A percentile compares a stretch with the other conserved stretches of the same genome.
These are phyloP conservation scores for Cephus runcator DNA, from an alignment of 2,888 invertebrate species.

Conservation along the genomic window DNA sequence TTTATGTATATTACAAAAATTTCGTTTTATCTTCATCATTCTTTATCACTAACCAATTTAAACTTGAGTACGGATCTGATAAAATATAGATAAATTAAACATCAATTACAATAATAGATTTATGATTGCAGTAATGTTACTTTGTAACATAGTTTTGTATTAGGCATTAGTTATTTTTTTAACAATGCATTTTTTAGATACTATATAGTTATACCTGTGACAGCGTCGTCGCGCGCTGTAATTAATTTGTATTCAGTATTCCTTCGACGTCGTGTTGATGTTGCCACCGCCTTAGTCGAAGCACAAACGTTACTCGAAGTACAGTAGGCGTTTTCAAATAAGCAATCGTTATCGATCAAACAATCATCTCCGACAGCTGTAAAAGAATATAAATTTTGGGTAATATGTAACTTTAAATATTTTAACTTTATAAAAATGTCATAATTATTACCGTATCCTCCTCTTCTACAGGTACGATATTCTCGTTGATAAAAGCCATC, in stretches of 20 bases:
- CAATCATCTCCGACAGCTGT: constrained; percentile 37
- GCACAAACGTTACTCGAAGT: not conserved
- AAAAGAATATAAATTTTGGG: constrained; percentile 10
- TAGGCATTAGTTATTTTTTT: not conserved
- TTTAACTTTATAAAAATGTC: not conserved
- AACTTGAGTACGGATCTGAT: not conserved
- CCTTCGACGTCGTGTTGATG: not conserved
- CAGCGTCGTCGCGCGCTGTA: not conserved
- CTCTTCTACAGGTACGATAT: constrained; percentile 52
- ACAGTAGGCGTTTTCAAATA: constrained; percentile 35
- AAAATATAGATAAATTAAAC: not conserved
- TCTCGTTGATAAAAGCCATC: constrained; percentile 54
- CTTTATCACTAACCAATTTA: too few species aligned
- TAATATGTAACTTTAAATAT: not conserved
- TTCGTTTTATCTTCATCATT: not conserved
- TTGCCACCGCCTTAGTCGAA: not conserved
- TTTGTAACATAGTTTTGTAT: not conserved
- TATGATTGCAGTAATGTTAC: not conserved
- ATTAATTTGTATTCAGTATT: not conserved
- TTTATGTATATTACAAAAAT: too few species aligned
- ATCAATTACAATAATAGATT: not conserved
- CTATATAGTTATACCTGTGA: not conserved
- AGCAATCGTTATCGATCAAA: constrained; percentile 43
- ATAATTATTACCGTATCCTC: constrained; percentile 31
- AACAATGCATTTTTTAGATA: not conserved